phyloP scores from a whole-genome alignment of 30 jellyfish, hydroid and myxozoan genomes.

The Chironex yamaguchii region DNA sequence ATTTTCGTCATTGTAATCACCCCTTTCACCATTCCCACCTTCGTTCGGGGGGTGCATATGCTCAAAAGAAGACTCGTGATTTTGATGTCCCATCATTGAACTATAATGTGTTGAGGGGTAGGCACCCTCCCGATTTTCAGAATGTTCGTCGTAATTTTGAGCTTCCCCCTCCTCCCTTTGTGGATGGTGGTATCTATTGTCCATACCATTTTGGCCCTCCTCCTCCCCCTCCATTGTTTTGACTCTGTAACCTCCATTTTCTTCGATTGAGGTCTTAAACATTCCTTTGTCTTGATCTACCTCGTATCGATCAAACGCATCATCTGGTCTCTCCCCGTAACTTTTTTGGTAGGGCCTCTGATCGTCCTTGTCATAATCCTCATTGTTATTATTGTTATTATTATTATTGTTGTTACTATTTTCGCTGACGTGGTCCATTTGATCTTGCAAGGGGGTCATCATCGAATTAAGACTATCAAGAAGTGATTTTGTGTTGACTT shows the following conservation, averaged over 20 bases:
- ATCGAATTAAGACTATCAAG: constrained; percentile 68
- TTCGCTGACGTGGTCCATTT: background rate
- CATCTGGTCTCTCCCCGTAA: background rate
- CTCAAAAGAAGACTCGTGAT: background rate
- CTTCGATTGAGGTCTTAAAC: background rate
- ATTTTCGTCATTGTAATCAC: background rate
- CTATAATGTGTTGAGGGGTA: background rate
- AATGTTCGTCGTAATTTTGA: background rate
- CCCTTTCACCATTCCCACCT: too few species aligned
- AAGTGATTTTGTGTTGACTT: constrained; percentile 73
- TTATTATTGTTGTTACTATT: background rate
- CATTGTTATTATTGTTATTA: background rate
- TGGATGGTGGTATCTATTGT: background rate
- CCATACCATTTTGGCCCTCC: background rate
- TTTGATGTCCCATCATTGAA: background rate
- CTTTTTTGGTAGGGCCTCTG: background rate
- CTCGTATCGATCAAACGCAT: background rate
- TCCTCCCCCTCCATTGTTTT: background rate
- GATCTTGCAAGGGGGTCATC: constrained; percentile 73
- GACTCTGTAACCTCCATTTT: background rate
- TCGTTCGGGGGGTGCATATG: background rate
- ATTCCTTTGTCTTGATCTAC: background rate
- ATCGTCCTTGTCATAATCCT: constrained; percentile 66
- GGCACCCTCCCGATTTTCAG: background rate
- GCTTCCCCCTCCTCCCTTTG: background rate